Base-by-base conservation (phyloP, 2,113 vertebrate genomes). In the Platysteira castanea region DNA sequence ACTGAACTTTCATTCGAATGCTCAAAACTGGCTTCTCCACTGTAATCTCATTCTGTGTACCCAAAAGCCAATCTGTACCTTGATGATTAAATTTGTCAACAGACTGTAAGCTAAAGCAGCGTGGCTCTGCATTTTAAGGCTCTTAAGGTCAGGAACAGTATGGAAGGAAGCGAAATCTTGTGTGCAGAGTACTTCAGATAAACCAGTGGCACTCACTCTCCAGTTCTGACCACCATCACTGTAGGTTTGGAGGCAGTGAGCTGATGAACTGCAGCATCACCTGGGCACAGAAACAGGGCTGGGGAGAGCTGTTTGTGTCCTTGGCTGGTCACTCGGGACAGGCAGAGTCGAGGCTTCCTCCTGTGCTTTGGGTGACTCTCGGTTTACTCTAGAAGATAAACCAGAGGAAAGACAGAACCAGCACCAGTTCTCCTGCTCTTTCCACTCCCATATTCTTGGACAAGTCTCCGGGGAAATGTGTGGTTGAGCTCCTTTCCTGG, bases 21-120 rank as follows among this genome's bases (percentile, higher is more conserved):
- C 74, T 95, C 87, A 47, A n/a, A 81, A 44, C 44, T 27, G 24
- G 24, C 68, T 64, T 87, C 41, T 39, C 56, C 56, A 19, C 65
- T 70, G 46, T 84, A 93, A 86, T 87, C 80, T 87, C 49, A 86
- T 95, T 95, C 75, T 73, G 74, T 86, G 94, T 71, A 61, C 81
- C 63, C 59, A 84, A 67, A 78, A 77, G 30, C 44, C 61, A 63
- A 6, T 76, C 64, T 80, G 74, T 73, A 86, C 79, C 20, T 22
- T 13, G 65, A 33, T 82, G 85, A 93, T 93, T 91, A 81, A 80
- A 82, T 93, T 91, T 96, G 84, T 52, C 78, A 73, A 56, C 52
- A 44, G 89, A 61, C 28, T 61, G 83, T 74, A 92, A 90, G 57
- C 65, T 60, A 33, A 82, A 49, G 94, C 68, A 70, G 69, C 5